Conservation (phyloP, 2,797 vertebrate genomes). For the Trachurus trachurus region DNA sequence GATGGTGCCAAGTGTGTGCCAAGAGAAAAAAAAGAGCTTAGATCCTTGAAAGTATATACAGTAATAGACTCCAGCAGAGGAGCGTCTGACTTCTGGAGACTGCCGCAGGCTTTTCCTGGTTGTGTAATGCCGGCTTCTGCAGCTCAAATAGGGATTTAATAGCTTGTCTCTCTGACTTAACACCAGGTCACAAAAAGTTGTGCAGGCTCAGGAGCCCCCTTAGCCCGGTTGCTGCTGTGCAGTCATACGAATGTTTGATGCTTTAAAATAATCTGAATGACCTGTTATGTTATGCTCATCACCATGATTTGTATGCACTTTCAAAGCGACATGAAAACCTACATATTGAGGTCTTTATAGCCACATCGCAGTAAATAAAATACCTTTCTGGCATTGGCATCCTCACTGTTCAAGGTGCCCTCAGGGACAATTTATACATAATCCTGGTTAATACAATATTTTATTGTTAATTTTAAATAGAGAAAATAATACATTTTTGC, state of each 20-base stretch:
- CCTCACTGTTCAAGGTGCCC: background rate
- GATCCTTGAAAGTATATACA: slow-evolving; percentile 57
- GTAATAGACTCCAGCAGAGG: slow-evolving; percentile 53
- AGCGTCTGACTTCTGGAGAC: slow-evolving; percentile 51
- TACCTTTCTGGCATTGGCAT: background rate
- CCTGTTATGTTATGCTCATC: background rate
- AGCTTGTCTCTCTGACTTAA: slow-evolving; percentile 73
- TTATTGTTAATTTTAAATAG: background rate
- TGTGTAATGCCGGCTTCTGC: slow-evolving; percentile 68
- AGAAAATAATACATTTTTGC: background rate
- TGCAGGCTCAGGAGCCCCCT: slow-evolving; percentile 11
- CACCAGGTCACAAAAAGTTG: slow-evolving; percentile 56
- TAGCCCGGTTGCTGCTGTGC: slow-evolving; percentile 19
- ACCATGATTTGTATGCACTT: background rate
- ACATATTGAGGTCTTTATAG: background rate
- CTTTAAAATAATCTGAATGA: background rate
- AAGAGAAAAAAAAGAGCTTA: slow-evolving; percentile 56
- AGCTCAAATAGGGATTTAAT: slow-evolving; percentile 73
- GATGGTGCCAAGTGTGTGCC: slow-evolving; percentile 60
- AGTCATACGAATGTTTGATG: slow-evolving; percentile 7
- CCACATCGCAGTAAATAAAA: background rate
- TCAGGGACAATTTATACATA: background rate
- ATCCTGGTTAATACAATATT: background rate
- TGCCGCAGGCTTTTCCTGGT: slow-evolving; percentile 71
- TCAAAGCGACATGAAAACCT: background rate